These are phyloP conservation scores for Coilia nasus DNA, from an alignment of 2,797 vertebrate genomes.

Conservation along the genomic window DNA sequence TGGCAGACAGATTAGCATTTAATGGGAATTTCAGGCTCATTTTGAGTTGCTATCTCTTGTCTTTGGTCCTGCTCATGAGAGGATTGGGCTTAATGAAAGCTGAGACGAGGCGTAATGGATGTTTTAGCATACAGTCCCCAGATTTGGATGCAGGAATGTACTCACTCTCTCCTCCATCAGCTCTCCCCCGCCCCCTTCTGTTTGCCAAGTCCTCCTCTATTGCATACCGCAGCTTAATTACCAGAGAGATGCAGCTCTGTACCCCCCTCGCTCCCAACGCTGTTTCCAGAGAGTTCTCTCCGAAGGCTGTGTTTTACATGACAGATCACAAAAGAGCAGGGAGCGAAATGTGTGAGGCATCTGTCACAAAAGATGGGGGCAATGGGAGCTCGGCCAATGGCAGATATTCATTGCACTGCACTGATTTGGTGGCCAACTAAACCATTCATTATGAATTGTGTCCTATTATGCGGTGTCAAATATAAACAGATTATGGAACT, in stretches of 20 bases:
- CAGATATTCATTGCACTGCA: slow-evolving; percentile 6
- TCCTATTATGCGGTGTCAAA: neutral
- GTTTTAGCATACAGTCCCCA: slow-evolving; percentile 42
- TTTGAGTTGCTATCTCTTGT: slow-evolving; percentile 57
- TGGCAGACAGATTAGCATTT: slow-evolving; percentile 61
- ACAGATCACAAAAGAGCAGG: slow-evolving; percentile 12
- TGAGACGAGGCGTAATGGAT: slow-evolving; percentile 43
- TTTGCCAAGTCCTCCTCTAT: neutral
- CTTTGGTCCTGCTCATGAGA: slow-evolving; percentile 52
- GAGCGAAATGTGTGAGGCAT: slow-evolving; percentile 12
- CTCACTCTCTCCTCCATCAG: slow-evolving; percentile 14
- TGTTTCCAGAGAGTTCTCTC: slow-evolving; percentile 33
- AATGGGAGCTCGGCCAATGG: neutral
- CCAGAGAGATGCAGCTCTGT: slow-evolving; percentile 29
- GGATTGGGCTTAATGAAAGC: slow-evolving; percentile 53
- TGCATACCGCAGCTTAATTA: slow-evolving; percentile 36
- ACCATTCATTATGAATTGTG: neutral
- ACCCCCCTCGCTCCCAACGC: neutral
- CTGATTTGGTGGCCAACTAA: neutral
- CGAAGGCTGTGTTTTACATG: slow-evolving; percentile 17
- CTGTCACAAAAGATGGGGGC: slow-evolving; percentile 1
- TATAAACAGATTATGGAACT: neutral
- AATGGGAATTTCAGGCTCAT: slow-evolving; percentile 61
- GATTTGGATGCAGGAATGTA: slow-evolving; percentile 48
- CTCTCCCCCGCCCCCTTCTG: neutral